Evolutionary conservation across 2,888 invertebrate species (phyloP), one percentile per base, ranked within the genome.

Genomic region (Drosophila heteroneura): DNA sequence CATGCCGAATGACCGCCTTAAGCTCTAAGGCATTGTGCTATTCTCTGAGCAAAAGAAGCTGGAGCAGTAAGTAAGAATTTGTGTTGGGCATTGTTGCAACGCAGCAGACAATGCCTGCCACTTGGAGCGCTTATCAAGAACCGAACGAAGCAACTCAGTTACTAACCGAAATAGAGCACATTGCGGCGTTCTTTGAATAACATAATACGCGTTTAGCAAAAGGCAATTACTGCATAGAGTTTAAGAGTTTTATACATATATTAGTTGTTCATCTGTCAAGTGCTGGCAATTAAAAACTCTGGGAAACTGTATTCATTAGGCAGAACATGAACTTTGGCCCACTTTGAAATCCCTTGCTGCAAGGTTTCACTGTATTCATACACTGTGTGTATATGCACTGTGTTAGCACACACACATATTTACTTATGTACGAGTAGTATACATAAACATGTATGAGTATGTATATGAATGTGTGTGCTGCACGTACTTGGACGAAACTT

Each of bases 401-500:
- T n/a, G 14, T 47, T 14, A 14, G 41, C 33, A 62, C 19, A 33
- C 22, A 57, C 22, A 57, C 49, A 47, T 19, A 26, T 30, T 47
- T 19, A 44, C 28, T 44, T 51, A 63, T 54, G 47, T 53, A 47
- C 7, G 41, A 26, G 12, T 14, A 14, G 57, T 30, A 22, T n/a
- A 39, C 26, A 12, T 5, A 5, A 0, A 28, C 5, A 14, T 5
- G 5, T 32, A 26, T 12, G n/a, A 28, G 12, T 14, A n/a, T 51
- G n/a, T 37, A 16, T 32, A 12, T 47, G 14, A 16, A 1, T 33
- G 33, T 16, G 14, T 35, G 35, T 54, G 35, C 26, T 63, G 68
- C 78, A 71, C 69, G 74, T 81, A 76, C 39, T 74, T 60, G 22
- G 41, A 37, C 14, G 53, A 64, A 83, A 85, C 68, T 81, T 84